phyloP scores from a whole-genome alignment of 1,140 invertebrate genomes.

The Platorchestia sp. region DNA sequence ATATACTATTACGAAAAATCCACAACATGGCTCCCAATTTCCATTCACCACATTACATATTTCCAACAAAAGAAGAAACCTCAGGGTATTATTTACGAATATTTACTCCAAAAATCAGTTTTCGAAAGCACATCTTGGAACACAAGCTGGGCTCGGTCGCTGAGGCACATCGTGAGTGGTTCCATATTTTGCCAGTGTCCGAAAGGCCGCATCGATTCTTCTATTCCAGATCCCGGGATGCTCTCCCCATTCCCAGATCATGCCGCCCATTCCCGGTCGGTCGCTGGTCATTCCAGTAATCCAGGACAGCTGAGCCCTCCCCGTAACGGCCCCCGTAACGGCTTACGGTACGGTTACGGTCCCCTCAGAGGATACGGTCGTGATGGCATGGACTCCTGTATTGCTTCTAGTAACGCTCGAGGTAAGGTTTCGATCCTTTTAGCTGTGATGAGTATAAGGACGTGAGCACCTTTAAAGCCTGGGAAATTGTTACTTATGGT shows the following conservation, averaged over 20 bases:
- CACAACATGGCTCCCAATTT: too few relatives aligned
- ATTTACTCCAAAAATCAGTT: neutral
- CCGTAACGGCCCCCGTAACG: constrained; percentile 19
- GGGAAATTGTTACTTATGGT: constrained; percentile 1
- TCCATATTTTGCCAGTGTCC: neutral
- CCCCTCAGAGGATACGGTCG: neutral
- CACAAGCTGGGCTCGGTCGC: neutral
- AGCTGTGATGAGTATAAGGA: neutral
- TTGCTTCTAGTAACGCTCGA: neutral
- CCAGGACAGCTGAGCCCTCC: constrained; percentile 38
- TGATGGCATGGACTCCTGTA: neutral
- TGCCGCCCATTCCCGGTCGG: constrained; percentile 37
- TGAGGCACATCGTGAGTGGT: neutral
- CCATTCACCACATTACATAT: neutral
- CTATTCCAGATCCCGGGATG: neutral
- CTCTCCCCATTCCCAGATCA: constrained; percentile 41
- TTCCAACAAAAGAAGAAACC: neutral
- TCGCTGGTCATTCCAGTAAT: constrained; percentile 44
- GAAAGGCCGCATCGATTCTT: constrained; percentile 1
- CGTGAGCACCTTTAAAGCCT: neutral
- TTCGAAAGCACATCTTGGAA: neutral
- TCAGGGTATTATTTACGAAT: neutral
- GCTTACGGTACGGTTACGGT: neutral
- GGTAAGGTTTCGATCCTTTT: neutral
- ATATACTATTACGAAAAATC: too few relatives aligned